Evolutionary conservation across 2,113 vertebrate genomes (phyloP).

Genomic region (Hylia prasina): DNA sequence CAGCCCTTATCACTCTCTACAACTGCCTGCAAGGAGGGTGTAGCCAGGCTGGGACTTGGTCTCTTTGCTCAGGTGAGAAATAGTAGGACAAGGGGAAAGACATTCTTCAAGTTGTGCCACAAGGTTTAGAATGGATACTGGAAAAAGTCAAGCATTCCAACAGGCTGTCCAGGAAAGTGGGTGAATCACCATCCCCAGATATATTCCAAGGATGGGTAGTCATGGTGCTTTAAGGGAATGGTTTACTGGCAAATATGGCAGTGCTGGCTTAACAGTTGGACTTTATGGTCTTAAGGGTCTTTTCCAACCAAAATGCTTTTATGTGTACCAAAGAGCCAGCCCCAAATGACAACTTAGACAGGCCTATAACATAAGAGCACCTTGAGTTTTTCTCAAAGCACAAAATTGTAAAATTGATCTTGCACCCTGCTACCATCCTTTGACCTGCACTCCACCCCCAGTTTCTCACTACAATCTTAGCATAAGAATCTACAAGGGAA

Average conservation of each 20-base stretch:
- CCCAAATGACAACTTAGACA: neutral
- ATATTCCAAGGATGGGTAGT: neutral
- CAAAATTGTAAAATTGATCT: neutral
- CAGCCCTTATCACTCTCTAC: neutral
- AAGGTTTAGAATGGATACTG: neutral
- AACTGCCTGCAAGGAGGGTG: neutral
- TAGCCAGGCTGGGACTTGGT: neutral
- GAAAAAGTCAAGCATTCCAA: neutral
- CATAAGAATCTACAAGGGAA: neutral
- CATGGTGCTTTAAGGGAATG: neutral
- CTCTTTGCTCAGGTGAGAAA: neutral
- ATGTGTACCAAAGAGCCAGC: neutral
- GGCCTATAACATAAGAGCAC: neutral
- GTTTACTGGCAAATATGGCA: neutral
- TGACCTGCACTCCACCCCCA: neutral
- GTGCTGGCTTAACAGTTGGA: neutral
- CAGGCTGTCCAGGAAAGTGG: neutral
- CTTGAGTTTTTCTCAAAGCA: neutral
- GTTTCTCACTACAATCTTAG: neutral
- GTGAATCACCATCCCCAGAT: neutral
- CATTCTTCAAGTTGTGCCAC: neutral
- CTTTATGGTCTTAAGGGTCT: neutral
- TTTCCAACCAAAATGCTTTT: neutral
- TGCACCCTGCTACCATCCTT: neutral
- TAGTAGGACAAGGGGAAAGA: neutral